Evolutionary conservation across 2,113 vertebrate genomes (phyloP).

Genomic region (Puntigrus tetrazona): DNA sequence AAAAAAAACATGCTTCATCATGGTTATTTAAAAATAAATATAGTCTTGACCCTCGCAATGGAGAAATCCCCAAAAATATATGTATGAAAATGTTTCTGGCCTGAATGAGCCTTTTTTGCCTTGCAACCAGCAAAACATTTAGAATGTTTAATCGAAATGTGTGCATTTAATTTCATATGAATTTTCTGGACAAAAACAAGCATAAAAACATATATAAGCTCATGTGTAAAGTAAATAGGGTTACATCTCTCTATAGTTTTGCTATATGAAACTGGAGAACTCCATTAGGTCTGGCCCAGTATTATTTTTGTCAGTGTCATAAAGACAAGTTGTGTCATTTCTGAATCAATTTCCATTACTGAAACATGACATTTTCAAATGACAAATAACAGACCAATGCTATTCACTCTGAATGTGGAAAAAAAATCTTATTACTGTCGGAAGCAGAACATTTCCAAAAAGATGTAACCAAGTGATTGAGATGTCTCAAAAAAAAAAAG

Average conservation of each 20-base stretch:
- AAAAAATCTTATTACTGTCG: not conserved
- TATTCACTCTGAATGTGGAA: not conserved
- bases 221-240: not conserved
- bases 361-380: constrained; percentile 39
- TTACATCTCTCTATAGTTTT: not conserved
- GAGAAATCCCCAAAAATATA: not conserved
- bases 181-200: not conserved
- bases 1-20: not conserved
- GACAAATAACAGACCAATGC: constrained; percentile 3
- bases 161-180: not conserved
- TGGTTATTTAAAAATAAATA: not conserved
- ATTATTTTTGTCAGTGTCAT: constrained; percentile 36
- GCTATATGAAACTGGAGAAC: not conserved
- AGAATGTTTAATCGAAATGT: not conserved
- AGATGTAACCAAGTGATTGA: constrained; percentile 30
- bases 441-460: not conserved
- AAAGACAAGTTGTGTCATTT: constrained; percentile 45
- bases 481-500: not conserved
- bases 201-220: not conserved
- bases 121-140: not conserved
- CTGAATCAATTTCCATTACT: constrained; percentile 51
- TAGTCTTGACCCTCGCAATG: not conserved
- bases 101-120: not conserved
- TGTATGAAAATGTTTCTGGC: not conserved
- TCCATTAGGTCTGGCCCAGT: not conserved